phyloP scores from a whole-genome alignment of 2,888 invertebrate genomes.

The Ornithoptera priamus region DNA sequence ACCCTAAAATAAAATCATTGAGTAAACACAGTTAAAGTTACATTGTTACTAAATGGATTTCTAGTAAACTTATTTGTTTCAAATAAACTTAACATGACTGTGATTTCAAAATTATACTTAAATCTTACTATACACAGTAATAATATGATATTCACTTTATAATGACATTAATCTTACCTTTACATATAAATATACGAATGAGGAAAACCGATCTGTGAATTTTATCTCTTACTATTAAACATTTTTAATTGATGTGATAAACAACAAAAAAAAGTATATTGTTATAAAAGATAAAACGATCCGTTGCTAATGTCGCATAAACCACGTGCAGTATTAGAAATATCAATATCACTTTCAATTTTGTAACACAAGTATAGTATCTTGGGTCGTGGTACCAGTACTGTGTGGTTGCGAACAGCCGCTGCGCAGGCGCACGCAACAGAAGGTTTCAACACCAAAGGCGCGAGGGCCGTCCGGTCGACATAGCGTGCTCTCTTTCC shows the following conservation, averaged over 20 bases:
- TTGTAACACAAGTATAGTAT: constrained; percentile 46
- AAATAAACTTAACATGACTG: neutral
- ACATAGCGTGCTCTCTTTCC: constrained; percentile 52
- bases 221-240: neutral
- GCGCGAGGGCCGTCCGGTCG: constrained; percentile 52
- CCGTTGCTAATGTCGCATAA: constrained; percentile 23
- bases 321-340: constrained; percentile 50
- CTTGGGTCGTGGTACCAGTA: constrained; percentile 51
- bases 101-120: neutral
- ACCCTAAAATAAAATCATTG: too few relatives aligned
- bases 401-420: constrained; percentile 53
- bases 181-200: neutral
- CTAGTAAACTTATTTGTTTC: neutral
- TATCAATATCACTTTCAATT: constrained; percentile 70
- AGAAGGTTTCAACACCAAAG: constrained; percentile 66
- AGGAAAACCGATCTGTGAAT: neutral
- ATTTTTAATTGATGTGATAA: neutral
- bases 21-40: neutral
- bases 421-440: constrained; percentile 58
- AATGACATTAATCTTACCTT: neutral
- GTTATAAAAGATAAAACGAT: constrained; percentile 1
- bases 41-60: neutral
- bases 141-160: neutral
- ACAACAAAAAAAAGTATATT: neutral
- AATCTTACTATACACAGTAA: neutral